These are phyloP conservation scores for Antennarius maculatus DNA, from an alignment of 2,797 vertebrate genomes.

Conservation along the genomic window DNA sequence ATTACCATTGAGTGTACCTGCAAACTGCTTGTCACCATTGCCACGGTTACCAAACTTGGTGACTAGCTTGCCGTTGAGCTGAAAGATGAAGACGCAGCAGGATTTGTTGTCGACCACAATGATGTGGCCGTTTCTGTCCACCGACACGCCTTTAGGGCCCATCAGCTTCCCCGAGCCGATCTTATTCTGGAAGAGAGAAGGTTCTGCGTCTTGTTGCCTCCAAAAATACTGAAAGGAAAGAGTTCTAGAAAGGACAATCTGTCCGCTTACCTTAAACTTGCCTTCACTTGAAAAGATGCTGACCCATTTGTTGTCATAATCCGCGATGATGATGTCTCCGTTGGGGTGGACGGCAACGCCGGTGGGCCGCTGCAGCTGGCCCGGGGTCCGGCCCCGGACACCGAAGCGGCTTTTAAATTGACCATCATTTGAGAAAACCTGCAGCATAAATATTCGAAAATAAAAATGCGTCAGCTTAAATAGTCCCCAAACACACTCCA, in stretches of 20 bases:
- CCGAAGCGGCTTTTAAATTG: conserved; percentile 97
- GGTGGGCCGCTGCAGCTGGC: conserved; percentile 95
- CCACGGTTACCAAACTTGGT: conserved; percentile 96
- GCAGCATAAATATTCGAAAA: not conserved
- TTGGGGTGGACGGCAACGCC: conserved; percentile 96
- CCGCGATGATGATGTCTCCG: conserved; percentile 96
- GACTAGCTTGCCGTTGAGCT: conserved; percentile 95
- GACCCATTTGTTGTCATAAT: conserved; percentile 99
- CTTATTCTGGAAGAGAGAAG: conserved; percentile 83
- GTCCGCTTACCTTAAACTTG: conserved; percentile 92
- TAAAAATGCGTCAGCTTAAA: not conserved
- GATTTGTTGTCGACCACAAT: conserved; percentile 99
- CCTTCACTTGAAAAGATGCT: conserved; percentile 98
- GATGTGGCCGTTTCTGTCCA: conserved; percentile 96
- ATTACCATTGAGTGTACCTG: conserved; percentile 90
- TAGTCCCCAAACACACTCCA: not conserved
- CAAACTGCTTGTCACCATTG: conserved; percentile 98
- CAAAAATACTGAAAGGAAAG: no score
- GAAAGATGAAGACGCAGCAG: conserved; percentile 98
- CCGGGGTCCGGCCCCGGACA: conserved; percentile 92
- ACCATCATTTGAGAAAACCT: conserved; percentile 97
- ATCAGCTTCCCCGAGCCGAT: conserved; percentile 97
- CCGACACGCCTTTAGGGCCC: conserved; percentile 97
- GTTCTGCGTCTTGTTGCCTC: no score
- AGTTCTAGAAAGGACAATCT: not conserved